Base-by-base conservation (phyloP, 2,888 invertebrate genomes). In the Tachina fera region DNA sequence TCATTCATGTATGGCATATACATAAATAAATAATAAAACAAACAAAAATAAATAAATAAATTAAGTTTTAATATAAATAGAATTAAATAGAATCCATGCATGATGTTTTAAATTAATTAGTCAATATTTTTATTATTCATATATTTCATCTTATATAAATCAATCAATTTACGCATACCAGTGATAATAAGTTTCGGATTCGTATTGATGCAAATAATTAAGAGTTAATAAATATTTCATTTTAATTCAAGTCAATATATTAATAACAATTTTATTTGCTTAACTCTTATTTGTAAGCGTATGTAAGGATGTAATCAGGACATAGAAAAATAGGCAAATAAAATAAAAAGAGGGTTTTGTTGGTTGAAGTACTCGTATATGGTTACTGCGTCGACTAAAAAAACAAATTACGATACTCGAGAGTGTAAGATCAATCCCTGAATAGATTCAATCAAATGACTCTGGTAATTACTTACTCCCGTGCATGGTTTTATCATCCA, bases 11-110 rank as follows among this genome's bases (percentile, higher is more conserved):
- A 51, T 61, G n/a, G 16, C 22, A 41, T 49, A 71, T n/a, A n/a
- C n/a, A n/a, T 53, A 51, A 51, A n/a, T 51, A 51, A 56, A 67
- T 43, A 56, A 56, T 56, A 56, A 56, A 56, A 22, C 6, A 63
- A 63, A 45, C 8, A 13, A 65, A n/a, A 60, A 60, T 9, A 77
- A 77, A 78, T 60, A 61, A 60, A 51, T 31, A 61, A 78, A 53
- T 70, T 60, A 60, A 6, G 19, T 68, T 39, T 49, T 60, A 16
- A 67, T 61, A 60, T 47, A 22, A 58, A 81, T 75, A 68, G 61
- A 61, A 68, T 70, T 47, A 75, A 67, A 75, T 61, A 68, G 39
- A 80, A 74, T 80, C n/a, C n/a, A n/a, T n/a, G n/a, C 58, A 51
- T 67, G 16, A 68, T 81, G 47, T 72, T 72, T 56, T 65, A 72